These are phyloP conservation scores for Lithophane ornitopus DNA, from an alignment of 2,888 invertebrate species.

Conservation along the genomic window DNA sequence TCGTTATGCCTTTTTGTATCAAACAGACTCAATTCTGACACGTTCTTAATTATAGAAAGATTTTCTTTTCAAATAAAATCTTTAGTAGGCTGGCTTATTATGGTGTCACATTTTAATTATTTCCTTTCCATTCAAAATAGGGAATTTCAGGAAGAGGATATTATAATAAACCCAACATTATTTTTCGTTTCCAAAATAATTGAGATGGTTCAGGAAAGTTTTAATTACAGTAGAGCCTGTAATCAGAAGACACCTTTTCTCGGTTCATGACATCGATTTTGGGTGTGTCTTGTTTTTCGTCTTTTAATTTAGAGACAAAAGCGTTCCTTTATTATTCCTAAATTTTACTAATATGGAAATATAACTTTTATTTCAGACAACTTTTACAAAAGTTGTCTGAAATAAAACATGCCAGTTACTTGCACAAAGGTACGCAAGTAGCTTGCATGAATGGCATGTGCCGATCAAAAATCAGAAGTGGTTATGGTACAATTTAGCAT, in stretches of 20 bases:
- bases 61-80: not conserved
- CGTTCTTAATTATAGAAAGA: not conserved
- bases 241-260: slow-evolving; percentile 6
- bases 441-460: no score
- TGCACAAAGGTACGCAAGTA: no score
- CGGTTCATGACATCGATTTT: slow-evolving; percentile 8
- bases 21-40: not conserved
- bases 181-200: slow-evolving; percentile 50
- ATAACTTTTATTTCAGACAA: no score
- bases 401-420: no score
- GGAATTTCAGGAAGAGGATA: slow-evolving; percentile 15
- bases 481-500: no score
- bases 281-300: slow-evolving; percentile 5
- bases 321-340: no score
- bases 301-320: slow-evolving; percentile 1
- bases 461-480: no score
- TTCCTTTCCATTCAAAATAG: slow-evolving; percentile 11
- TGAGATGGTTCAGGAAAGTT: slow-evolving; percentile 41
- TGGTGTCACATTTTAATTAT: slow-evolving; percentile 22
- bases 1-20: not conserved
- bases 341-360: no score
- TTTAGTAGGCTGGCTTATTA: not conserved
- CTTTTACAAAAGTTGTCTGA: no score
- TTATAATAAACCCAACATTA: slow-evolving; percentile 27
- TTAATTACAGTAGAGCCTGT: slow-evolving; percentile 46